Base-by-base conservation (phyloP, 2,113 vertebrate species). In the Trogon surrucura region DNA sequence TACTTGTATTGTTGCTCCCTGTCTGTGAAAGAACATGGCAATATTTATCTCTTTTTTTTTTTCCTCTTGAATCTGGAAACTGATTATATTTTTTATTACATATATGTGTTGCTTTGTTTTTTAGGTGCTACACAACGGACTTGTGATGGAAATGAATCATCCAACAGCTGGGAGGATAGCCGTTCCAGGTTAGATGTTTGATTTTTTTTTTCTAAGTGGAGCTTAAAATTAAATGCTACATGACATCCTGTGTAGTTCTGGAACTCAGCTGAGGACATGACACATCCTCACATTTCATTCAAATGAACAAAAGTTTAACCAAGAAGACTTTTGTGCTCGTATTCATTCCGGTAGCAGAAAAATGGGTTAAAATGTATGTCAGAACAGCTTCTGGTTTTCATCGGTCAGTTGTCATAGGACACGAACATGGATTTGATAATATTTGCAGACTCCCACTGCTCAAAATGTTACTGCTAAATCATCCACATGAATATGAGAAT, bases 81-180 rank as follows among this genome's bases (percentile, higher is more conserved):
- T 36, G 21, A 5, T 78, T 53, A 5, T 36, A 16, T 80, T 81
- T 85, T 67, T 84, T 22, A 57, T 57, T 70, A 27, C 25, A 17
- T 72, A n/a, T 21, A 16, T 57, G 26, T 58, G 87, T 79, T 26
- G 4, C 20, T 61, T 60, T 47, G 13, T 3, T 45, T 30, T 96
- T 85, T 97, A 99, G 99, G 99, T 99, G 86, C 96, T 98, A 74
- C 98, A 99, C 97, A 99, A 99, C 97, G 97, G 96, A 13, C 98
- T 99, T 29, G 88, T 99, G 47, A 98, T 99, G 98, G 98, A 99
- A 96, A 99, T 99, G 98, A 95, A 98, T 67, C 99, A 99, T 97
- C 99, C 99, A 2, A 98, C 98, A 50, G 98, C 98, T 84, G 99
- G 99, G 92, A 98, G 80, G 77, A 98, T 99, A 93, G 75, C 97